A percentile compares a stretch with the other conserved stretches of the same genome.
These are phyloP conservation scores for Brachynemurus nebulosus DNA, from an alignment of 2,888 invertebrate genomes.

Conservation along the genomic window DNA sequence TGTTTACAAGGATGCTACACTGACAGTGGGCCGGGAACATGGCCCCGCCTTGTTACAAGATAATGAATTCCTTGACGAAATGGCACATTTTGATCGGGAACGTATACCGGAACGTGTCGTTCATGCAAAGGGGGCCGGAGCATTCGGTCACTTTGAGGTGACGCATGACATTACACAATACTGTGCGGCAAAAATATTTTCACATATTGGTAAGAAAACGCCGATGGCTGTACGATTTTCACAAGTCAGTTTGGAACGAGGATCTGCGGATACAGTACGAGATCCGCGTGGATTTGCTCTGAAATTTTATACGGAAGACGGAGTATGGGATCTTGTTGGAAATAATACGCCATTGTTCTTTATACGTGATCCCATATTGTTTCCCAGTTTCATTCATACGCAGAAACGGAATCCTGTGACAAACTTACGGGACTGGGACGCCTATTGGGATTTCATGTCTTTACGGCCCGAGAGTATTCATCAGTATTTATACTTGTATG, in stretches of 20 bases:
- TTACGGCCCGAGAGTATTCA: constrained; percentile 79
- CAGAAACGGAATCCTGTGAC: constrained; percentile 92
- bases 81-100: constrained; percentile 78
- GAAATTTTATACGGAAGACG: constrained; percentile 88
- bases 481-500: constrained; percentile 70
- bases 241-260: constrained; percentile 78
- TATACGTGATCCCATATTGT: constrained; percentile 76
- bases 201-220: constrained; percentile 61
- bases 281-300: constrained; percentile 89
- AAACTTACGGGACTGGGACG: constrained; percentile 80
- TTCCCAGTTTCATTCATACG: constrained; percentile 92
- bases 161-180: constrained; percentile 76
- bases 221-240: constrained; percentile 71
- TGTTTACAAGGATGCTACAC: constrained; percentile 54
- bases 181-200: constrained; percentile 64
- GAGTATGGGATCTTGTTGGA: constrained; percentile 88
- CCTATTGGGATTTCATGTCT: constrained; percentile 93
- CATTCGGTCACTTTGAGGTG: constrained; percentile 77
- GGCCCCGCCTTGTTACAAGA: constrained; percentile 85
- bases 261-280: constrained; percentile 80
- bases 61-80: constrained; percentile 61
- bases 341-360: constrained; percentile 91
- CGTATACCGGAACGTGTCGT: constrained; percentile 93
- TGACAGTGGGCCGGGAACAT: constrained; percentile 76
- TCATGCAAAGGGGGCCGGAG: constrained; percentile 91